Base-by-base conservation (phyloP, 2,888 invertebrate species). In the Osmoderma eremita region DNA sequence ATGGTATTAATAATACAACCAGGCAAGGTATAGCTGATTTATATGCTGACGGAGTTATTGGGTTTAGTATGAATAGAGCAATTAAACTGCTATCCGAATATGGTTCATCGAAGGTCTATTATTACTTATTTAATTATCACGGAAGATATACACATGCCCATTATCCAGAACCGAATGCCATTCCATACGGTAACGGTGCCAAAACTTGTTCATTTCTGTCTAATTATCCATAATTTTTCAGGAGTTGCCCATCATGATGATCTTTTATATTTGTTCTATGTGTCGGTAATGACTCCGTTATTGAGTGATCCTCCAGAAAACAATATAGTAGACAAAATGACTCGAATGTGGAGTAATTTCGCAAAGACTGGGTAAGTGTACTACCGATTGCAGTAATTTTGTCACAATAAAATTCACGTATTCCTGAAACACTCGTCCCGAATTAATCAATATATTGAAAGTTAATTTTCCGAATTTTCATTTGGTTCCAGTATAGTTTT, bases 91-190 rank as follows among this genome's bases (percentile, higher is more conserved):
- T 90, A 18, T 84, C 88, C 0, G 82, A 85, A 8, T 82, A 85
- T 30, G 88, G 86, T 0, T 81, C 82, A 2, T 73, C 83, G 36
- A 83, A 85, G 8, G 87, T 90, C 1, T 91, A 85, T 78, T 88
- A 88, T 77, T 89, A 88, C 77, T 81, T 85, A 53, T 89, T 90
- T 74, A 82, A 84, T 5, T 89, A 87, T 76, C 83, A 87, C 73
- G 90, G 90, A 1, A 81, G 86, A 69, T 85, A 83, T 71, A 88
- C 89, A 74, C 84, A 85, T 72, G 84, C 84, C 39, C 83, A 85
- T 70, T 85, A 86, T 73, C 84, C 85, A 0, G 81, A 79, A 51
- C 84, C 86, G n/a, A 80, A 81, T 15, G 74, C 74, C 5, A 61
- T 71, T 42, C 74, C 75, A 39, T 76, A 73, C 63, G 76, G 76